Percentiles rank a stretch among this genome's conserved stretches.
These are phyloP conservation scores for Anoncus sp. DNA, from an alignment of 2,888 invertebrate genomes.

Conservation along the genomic window DNA sequence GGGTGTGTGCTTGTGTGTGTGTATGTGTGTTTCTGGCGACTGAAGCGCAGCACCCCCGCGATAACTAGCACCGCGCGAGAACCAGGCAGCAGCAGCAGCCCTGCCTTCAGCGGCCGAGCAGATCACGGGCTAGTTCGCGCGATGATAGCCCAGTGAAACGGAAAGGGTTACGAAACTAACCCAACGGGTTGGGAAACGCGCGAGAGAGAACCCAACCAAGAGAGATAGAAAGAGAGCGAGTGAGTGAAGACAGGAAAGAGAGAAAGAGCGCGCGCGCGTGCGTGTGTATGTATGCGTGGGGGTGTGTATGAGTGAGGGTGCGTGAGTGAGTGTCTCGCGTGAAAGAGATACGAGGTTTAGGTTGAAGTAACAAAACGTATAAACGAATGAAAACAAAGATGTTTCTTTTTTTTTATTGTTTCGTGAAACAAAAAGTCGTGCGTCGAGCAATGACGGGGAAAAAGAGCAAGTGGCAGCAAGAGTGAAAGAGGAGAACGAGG, in stretches of 20 bases:
- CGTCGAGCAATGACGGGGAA: background rate
- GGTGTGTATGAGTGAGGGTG: slow-evolving; percentile 18
- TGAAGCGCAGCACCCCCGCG: slow-evolving; percentile 84
- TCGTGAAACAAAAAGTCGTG: slow-evolving; percentile 4
- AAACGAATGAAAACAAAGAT: slow-evolving; percentile 5
- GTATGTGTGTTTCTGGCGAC: slow-evolving; percentile 21
- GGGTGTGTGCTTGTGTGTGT: no score
- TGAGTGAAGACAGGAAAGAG: slow-evolving; percentile 21
- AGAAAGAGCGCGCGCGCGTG: slow-evolving; percentile 27
- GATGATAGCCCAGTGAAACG: slow-evolving; percentile 78
- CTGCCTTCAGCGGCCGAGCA: slow-evolving; percentile 75
- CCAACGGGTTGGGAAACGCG: slow-evolving; percentile 37
- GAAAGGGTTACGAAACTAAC: slow-evolving; percentile 61
- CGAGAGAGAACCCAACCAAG: slow-evolving; percentile 14
- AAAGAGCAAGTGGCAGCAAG: slow-evolving; percentile 27
- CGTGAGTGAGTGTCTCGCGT: slow-evolving; percentile 37
- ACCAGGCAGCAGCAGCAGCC: slow-evolving; percentile 65
- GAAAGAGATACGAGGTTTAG: slow-evolving; percentile 31
- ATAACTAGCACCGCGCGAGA: slow-evolving; percentile 83
- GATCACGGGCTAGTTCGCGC: slow-evolving; percentile 77
- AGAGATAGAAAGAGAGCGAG: slow-evolving; percentile 31
- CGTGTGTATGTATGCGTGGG: slow-evolving; percentile 26
- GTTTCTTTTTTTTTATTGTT: slow-evolving; percentile 10
- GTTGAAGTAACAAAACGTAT: slow-evolving; percentile 3
- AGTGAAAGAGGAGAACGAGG: slow-evolving; percentile 37